Evolutionary conservation across 2,888 invertebrate species (phyloP).

Genomic region (Drosophila pseudotakahashii): DNA sequence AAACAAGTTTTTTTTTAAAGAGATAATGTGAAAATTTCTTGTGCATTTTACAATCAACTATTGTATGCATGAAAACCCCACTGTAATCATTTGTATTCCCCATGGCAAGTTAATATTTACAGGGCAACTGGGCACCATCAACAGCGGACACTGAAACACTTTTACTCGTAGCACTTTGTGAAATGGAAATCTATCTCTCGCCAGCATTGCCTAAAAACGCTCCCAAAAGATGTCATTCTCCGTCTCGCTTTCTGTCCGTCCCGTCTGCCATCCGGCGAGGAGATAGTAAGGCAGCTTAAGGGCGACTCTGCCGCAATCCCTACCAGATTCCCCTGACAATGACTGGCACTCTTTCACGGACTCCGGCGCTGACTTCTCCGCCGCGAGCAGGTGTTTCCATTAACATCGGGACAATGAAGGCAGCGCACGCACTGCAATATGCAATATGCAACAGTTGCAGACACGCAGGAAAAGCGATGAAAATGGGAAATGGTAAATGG

Average conservation of each 20-base stretch:
- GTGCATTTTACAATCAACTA: too few relatives aligned
- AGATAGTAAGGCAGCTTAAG: conserved; percentile 13
- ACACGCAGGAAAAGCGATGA: conserved; percentile 31
- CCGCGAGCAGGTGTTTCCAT: conserved; percentile 37
- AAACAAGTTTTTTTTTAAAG: too few relatives aligned
- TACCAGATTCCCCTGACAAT: conserved; percentile 39
- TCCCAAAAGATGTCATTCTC: conserved; percentile 37
- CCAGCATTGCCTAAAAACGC: conserved; percentile 17
- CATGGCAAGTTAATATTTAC: too few relatives aligned
- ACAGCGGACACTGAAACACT: conserved; percentile 18
- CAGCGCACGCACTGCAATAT: conserved; percentile 61
- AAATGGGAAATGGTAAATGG: neutral
- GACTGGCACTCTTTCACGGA: conserved; percentile 47
- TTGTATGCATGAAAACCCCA: too few relatives aligned
- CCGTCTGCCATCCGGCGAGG: conserved; percentile 11
- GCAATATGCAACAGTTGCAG: conserved; percentile 74
- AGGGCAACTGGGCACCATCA: conserved; percentile 6
- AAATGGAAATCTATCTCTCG: conserved; percentile 12
- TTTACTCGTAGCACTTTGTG: conserved; percentile 28
- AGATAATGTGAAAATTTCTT: too few relatives aligned
- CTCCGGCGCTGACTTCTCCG: conserved; percentile 27
- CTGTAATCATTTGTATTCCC: too few relatives aligned
- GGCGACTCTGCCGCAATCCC: conserved; percentile 14
- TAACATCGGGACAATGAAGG: conserved; percentile 60
- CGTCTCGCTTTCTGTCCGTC: neutral